Conservation (phyloP, 2,888 invertebrate genomes). For the Drosophila rubida region DNA sequence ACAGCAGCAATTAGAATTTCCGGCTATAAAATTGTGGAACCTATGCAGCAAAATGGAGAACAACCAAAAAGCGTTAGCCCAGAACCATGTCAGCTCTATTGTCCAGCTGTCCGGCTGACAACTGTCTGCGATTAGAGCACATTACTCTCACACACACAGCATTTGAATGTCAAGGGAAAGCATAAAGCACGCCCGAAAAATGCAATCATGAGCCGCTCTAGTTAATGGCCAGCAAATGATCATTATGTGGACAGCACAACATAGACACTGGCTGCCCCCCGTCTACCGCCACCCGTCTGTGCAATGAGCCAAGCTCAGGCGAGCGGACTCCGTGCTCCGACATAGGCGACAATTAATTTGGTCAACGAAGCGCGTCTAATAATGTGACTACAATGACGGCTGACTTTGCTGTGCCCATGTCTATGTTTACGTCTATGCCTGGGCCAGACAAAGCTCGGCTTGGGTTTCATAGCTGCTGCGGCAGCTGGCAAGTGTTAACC, state of each 20-base stretch:
- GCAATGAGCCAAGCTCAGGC: conserved; percentile 41
- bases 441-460: conserved; percentile 54
- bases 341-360: conserved; percentile 71
- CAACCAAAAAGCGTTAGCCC: conserved; percentile 69
- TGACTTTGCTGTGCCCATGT: background rate
- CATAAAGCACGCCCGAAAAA: conserved; percentile 40
- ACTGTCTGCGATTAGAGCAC: conserved; percentile 26
- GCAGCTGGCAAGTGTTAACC: conserved; percentile 60
- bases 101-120: conserved; percentile 20
- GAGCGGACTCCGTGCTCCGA: conserved; percentile 16
- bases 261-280: conserved; percentile 2
- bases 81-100: conserved; percentile 59
- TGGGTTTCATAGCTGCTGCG: conserved; percentile 14
- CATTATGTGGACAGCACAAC: conserved; percentile 41
- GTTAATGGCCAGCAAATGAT: conserved; percentile 57
- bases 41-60: conserved; percentile 31
- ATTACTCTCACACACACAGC: conserved; percentile 5
- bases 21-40: conserved; percentile 64
- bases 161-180: conserved; percentile 26
- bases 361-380: conserved; percentile 77
- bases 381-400: conserved; percentile 73
- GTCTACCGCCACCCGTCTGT: conserved; percentile 30
- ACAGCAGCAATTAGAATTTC: conserved; percentile 76
- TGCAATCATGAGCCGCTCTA: conserved; percentile 29
- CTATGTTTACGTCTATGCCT: background rate